Base-by-base conservation (phyloP, 2,113 vertebrate species). In the Charadrius vociferus region DNA sequence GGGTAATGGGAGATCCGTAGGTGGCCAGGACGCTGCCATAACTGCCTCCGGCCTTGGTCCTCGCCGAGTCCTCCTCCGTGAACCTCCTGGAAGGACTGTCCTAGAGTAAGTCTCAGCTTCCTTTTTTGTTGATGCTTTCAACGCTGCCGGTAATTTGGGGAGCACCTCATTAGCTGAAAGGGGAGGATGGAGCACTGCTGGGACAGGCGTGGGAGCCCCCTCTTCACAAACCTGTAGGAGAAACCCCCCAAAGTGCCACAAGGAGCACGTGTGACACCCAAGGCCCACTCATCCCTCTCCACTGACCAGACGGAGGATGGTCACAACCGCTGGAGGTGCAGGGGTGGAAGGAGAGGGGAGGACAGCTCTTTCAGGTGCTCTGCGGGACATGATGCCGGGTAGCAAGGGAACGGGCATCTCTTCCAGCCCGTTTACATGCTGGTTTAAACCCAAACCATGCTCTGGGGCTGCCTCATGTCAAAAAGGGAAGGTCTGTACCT, bases 31-130 rank as follows among this genome's bases (percentile, higher is more conserved):
- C 1, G 3, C 59, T 45, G 53, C 49, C 12, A 0, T 73, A 83
- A 36, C 55, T 5, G 0, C 65, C 47, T 49, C 22, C 49, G 5
- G 0, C 65, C 66, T 70, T 3, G 3, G 65, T 70, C 61, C 49
- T 41, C 3, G 0, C 66, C 2, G 16, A 32, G 34, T 29, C 39
- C 50, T 70, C 19, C 75, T 87, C 71, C 0, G 1, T 59, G 55
- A 88, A 45, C 63, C 49, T 39, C 62, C 82, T 49, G 86, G 71
- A 84, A 89, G 81, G 72, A 55, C 41, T 85, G 36, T 58, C 82
- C 91, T 88, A 22, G 91, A 95, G 91, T 92, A 95, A 95, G 88
- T 95, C 74, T 22, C 71, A 73, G 82, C 74, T 81, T 72, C 17
- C 16, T 62, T 71, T 80, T 24, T 10, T 52, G 23, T 34, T 45